Percentiles rank a stretch among this genome's conserved stretches.
Conservation (phyloP, 2,888 invertebrate species). For the Drosophila subsilvestris region DNA sequence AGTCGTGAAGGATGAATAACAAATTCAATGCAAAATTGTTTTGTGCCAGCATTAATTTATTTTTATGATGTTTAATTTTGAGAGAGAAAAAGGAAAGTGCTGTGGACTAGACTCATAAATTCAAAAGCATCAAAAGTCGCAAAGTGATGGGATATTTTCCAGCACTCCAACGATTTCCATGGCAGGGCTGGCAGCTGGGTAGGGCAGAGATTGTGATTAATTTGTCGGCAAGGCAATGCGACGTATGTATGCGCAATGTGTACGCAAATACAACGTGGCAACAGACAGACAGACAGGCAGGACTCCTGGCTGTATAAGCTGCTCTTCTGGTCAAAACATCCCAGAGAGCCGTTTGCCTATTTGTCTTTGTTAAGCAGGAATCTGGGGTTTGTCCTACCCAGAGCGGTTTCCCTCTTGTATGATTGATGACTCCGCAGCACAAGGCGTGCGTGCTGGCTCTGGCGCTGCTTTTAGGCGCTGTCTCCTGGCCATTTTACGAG, state of each 20-base stretch:
- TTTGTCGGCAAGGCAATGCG: conserved; percentile 54
- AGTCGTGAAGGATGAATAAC: conserved; percentile 9
- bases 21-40: conserved; percentile 31
- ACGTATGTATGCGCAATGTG: conserved; percentile 66
- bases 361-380: conserved; percentile 64
- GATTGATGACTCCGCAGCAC: conserved; percentile 60
- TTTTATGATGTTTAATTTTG: conserved; percentile 47
- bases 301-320: conserved; percentile 11
- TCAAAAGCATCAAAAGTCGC: conserved; percentile 49
- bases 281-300: neutral
- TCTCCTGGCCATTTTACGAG: conserved; percentile 60
- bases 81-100: conserved; percentile 5
- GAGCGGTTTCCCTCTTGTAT: conserved; percentile 33
- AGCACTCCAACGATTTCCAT: conserved; percentile 43
- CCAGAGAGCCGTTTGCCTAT: conserved; percentile 50
- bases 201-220: conserved; percentile 60
- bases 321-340: conserved; percentile 44
- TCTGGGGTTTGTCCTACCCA: neutral
- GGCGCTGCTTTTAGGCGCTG: conserved; percentile 55
- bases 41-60: conserved; percentile 38
- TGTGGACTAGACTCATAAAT: conserved; percentile 51
- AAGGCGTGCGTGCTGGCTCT: conserved; percentile 41
- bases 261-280: conserved; percentile 34
- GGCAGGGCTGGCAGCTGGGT: neutral
- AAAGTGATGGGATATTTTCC: conserved; percentile 50